A percentile compares a stretch with the other conserved stretches of the same genome.
Conservation (phyloP, 2,888 invertebrate species). For the Limnephilus rhombicus region DNA sequence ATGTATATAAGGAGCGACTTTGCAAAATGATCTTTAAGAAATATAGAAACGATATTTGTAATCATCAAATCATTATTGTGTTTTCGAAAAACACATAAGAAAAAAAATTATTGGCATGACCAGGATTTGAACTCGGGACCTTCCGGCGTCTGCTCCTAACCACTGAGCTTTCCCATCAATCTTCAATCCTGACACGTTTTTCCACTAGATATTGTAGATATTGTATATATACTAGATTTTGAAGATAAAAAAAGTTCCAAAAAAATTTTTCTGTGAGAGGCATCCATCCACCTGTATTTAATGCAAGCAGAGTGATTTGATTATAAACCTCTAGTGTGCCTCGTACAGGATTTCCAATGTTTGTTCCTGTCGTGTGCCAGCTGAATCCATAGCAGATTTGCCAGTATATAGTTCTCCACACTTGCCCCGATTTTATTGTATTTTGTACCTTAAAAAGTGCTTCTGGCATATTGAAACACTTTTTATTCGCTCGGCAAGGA, state of each 20-base stretch:
- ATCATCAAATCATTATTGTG: not conserved
- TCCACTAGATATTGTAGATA: not conserved
- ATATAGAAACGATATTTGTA: not conserved
- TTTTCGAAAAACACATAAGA: not conserved
- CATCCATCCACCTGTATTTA: not conserved
- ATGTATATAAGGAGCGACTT: not conserved
- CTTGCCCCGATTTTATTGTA: too few species aligned
- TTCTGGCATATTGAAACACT: too few species aligned
- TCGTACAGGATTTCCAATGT: too few species aligned
- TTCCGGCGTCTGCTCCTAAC: not conserved
- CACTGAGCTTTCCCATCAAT: not conserved
- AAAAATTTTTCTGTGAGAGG: not conserved
- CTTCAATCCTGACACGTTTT: not conserved
- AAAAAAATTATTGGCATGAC: not conserved
- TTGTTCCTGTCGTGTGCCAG: too few species aligned
- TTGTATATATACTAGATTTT: too few species aligned
- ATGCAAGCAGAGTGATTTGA: not conserved
- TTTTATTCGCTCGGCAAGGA: too few species aligned
- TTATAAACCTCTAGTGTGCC: not conserved
- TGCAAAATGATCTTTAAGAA: not conserved
- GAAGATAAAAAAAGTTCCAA: not conserved
- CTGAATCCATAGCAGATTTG: too few species aligned
- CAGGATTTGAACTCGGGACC: not conserved
- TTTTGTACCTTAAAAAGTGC: too few species aligned
- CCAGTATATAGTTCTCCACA: too few species aligned